Percentiles rank a stretch among this genome's conserved stretches.
phyloP scores from a whole-genome alignment of 2,797 vertebrate species.

The Serranus cabrilla region DNA sequence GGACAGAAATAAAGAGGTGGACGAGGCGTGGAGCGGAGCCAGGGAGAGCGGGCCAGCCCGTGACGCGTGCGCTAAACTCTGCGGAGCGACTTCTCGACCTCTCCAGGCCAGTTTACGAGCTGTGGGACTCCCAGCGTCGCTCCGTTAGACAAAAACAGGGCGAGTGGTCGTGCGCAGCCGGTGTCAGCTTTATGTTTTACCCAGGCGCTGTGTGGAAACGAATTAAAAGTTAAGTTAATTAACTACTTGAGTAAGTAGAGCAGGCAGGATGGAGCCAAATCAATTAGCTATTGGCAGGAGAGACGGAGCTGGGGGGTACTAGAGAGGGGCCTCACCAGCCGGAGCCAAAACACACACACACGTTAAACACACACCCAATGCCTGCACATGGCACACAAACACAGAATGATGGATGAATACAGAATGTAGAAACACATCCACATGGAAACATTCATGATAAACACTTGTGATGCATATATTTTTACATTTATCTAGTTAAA shows the following conservation, averaged over 20 bases:
- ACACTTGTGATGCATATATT: not conserved
- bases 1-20: not conserved
- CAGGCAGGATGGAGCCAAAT: conserved; percentile 80
- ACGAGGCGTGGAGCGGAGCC: not conserved
- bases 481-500: not conserved
- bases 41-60: conserved; percentile 7
- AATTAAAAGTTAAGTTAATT: conserved; percentile 85
- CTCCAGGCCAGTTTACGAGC: conserved; percentile 14
- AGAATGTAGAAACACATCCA: not conserved
- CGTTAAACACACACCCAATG: conserved; percentile 10
- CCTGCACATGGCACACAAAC: conserved; percentile 26
- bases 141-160: conserved; percentile 40
- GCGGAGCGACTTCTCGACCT: conserved; percentile 4
- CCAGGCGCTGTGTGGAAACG: conserved; percentile 53
- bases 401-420: not conserved
- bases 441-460: too few relatives aligned
- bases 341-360: conserved; percentile 56
- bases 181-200: conserved; percentile 63
- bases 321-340: conserved; percentile 42
- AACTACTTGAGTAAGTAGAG: conserved; percentile 81
- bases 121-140: conserved; percentile 10
- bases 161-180: conserved; percentile 47
- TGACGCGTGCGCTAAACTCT: conserved; percentile 7
- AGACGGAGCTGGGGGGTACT: conserved; percentile 52
- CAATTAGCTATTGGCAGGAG: conserved; percentile 84